Percentiles rank a stretch among this genome's conserved stretches.
phyloP scores from a whole-genome alignment of 37 sponge, comb jelly and placozoan species.

The Agelas oroides region DNA sequence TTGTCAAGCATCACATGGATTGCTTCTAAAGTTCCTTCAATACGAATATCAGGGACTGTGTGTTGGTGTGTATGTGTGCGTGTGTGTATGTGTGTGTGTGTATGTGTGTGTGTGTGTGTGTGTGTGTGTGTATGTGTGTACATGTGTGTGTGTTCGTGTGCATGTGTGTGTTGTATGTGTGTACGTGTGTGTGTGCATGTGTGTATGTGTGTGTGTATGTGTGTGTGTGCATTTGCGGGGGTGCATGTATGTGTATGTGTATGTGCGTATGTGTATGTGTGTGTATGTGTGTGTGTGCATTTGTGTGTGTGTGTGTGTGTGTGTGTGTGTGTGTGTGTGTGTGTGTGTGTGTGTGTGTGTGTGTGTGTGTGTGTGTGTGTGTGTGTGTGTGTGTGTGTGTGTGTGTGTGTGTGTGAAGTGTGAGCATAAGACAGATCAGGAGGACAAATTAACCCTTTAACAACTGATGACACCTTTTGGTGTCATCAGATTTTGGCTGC shows the following conservation, averaged over 20 bases:
- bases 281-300: conserved; percentile 34
- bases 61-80: conserved; percentile 3
- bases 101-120: not conserved
- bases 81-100: no score
- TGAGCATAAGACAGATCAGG: no score
- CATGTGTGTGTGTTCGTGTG: not conserved
- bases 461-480: no score
- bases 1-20: conserved; percentile 88
- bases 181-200: not conserved
- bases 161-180: not conserved
- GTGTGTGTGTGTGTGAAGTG: no score
- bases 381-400: no score
- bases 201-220: not conserved
- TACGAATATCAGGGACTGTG: conserved; percentile 82
- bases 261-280: not conserved
- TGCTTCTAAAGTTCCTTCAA: conserved; percentile 76
- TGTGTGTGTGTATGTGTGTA: no score
- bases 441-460: no score
- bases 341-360: no score
- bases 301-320: no score
- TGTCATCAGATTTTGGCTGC: no score
- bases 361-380: no score
- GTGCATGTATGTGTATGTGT: not conserved
- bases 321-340: no score
- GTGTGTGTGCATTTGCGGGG: conserved; percentile 1